A percentile compares a stretch with the other conserved stretches of the same genome.
These are phyloP conservation scores for Ornithoptera priamus DNA, from an alignment of 2,888 invertebrate genomes.

Conservation along the genomic window DNA sequence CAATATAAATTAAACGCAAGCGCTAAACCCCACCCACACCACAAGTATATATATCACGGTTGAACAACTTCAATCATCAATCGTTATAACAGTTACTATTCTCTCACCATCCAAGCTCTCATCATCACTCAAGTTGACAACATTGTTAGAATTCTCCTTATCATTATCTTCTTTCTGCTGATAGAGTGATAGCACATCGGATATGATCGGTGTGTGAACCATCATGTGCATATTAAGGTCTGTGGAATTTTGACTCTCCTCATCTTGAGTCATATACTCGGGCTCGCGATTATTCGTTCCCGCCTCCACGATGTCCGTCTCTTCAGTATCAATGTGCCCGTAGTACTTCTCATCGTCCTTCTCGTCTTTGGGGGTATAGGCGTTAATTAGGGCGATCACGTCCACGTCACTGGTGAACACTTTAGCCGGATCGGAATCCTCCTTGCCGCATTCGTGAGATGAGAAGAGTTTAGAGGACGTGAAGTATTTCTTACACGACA, in stretches of 20 bases:
- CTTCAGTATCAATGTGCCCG: slow-evolving; percentile 59
- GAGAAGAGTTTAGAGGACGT: slow-evolving; percentile 60
- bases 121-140: slow-evolving; percentile 54
- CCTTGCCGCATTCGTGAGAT: slow-evolving; percentile 59
- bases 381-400: slow-evolving; percentile 54
- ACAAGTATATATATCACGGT: not conserved
- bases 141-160: slow-evolving; percentile 27
- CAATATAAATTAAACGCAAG: not conserved
- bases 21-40: too few relatives aligned
- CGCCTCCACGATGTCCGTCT: slow-evolving; percentile 41
- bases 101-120: slow-evolving; percentile 51
- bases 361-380: slow-evolving; percentile 64
- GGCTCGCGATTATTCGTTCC: slow-evolving; percentile 25
- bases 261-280: slow-evolving; percentile 36
- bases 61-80: slow-evolving; percentile 39
- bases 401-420: slow-evolving; percentile 64
- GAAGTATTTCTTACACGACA: slow-evolving; percentile 68
- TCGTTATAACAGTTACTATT: slow-evolving; percentile 47
- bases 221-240: slow-evolving; percentile 49
- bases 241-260: slow-evolving; percentile 44
- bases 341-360: slow-evolving; percentile 70
- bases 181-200: slow-evolving; percentile 67
- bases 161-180: slow-evolving; percentile 44
- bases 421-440: slow-evolving; percentile 61
- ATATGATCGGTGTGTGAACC: slow-evolving; percentile 67